Base-by-base conservation (phyloP, 1,140 invertebrate species). In the Macrobrachium rosenbergii region DNA sequence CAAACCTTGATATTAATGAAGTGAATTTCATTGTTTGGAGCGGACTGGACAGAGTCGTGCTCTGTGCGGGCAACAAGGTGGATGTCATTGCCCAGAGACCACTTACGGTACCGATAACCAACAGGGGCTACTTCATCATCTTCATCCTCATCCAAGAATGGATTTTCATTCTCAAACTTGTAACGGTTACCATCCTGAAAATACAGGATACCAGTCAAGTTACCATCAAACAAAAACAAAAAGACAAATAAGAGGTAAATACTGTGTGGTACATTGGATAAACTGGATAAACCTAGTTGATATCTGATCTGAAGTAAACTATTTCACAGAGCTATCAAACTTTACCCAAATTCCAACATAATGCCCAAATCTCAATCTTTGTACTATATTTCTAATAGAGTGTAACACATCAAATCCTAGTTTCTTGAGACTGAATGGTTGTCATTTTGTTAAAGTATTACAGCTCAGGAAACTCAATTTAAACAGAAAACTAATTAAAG, bases 101-200 rank as follows among this genome's bases (percentile, higher is more conserved):
- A 99, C 92, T 99, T 98, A 82, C 98, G 95, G 92, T 99, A 99
- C 90, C 97, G 95, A 92, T 99, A 99, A 45, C 96, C 98, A 5
- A 99, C 98, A 76, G 97, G 98, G 1, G 98, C 98, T 17, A 99
- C 95, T 59, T 92, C 92, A 67, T 96, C 95, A 89, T 98, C 97
- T 90, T 98, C 98, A 67, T 92, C 92, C 90, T 98, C 97, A 16
- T 95, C 95, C 73, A 98, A 95, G 91, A 99, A 99, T 0, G 98
- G 98, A 93, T 99, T 99, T 0, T 94, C 91, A 90, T 99, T 96
- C 0, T 97, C 95, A 92, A 99, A 99, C 91, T 97, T 96, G 92
- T 95, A 96, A 86, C 96, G 95, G 0, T 97, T 94, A 17, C 81
- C 83, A 81, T 89, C 85, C 82, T 88, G 64, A 19, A 63, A 19